Base-by-base conservation (phyloP, 2,888 invertebrate genomes). In the Chelonus formosanus region DNA sequence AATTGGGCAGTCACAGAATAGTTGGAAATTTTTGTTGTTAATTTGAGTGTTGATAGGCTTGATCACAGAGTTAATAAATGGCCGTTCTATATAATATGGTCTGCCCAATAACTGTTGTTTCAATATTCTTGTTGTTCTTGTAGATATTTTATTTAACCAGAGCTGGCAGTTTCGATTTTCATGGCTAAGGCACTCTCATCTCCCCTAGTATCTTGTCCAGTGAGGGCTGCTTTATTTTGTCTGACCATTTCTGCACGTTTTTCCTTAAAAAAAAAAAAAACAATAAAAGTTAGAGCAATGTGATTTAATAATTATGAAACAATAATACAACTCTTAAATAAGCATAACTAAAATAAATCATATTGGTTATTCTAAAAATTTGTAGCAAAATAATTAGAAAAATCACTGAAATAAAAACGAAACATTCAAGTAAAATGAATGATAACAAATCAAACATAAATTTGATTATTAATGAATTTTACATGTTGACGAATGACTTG, bases 161-260 rank as follows among this genome's bases (percentile, higher is more conserved):
- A 91, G 77, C 90, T 88, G 78, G 90, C 89, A 78, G 90, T 87
- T 77, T 87, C 86, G 71, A 85, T 85, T 75, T 86, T 85, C 75
- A 88, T 71, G 6, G 77, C 76, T 73, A 79, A 70, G 68, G 69
- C 73, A 68, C 71, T 75, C 63, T 82, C 77, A 47, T 77, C 78
- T 20, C 72, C 74, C 67, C 79, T 78, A 43, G 69, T 86, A 82
- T 86, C 86, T 70, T 86, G 86, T 76, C 89, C 89, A 64, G 88
- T 86, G 70, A 87, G 86, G 70, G 90, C 90, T 78, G 90, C 91
- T 87, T 95, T 96, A 86, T 96, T 96, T 87, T 93, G 94, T 79
- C 96, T 93, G 76, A 96, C 96, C 78, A 93, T 85, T 85, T 95
- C 95, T 59, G 95, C 95, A 82, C 94, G 94, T 80, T 93, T 92